A percentile compares a stretch with the other conserved stretches of the same genome.
Evolutionary conservation across 2,113 vertebrate species (phyloP).

Genomic region (Saiga tatarica): DNA sequence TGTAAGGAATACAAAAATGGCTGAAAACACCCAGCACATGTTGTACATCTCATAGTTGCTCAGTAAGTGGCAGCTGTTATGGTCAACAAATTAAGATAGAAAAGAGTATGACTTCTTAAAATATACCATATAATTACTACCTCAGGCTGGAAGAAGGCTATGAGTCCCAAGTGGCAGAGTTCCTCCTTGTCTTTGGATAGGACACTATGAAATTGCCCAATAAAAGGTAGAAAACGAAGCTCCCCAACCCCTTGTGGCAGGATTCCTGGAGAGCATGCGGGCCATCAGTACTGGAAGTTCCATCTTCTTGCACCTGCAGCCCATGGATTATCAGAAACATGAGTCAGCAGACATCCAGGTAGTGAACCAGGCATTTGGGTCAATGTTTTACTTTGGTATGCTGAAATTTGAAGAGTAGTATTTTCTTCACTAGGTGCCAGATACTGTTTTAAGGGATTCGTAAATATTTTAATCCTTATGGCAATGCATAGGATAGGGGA

Average conservation of each 20-base stretch:
- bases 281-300: background rate
- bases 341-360: background rate
- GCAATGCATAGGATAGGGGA: background rate
- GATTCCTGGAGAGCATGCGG: background rate
- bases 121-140: background rate
- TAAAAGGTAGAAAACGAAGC: background rate
- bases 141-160: background rate
- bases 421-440: background rate
- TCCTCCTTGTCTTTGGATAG: background rate
- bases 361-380: background rate
- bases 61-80: background rate
- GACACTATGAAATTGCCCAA: background rate
- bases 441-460: background rate
- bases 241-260: background rate
- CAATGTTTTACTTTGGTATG: background rate
- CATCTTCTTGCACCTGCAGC: no score
- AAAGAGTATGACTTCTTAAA: background rate
- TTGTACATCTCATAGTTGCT: background rate
- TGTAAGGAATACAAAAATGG: background rate
- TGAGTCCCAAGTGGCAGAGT: background rate
- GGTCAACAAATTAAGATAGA: background rate
- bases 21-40: background rate
- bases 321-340: accelerated
- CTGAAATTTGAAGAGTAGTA: background rate
- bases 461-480: background rate